Percentiles rank a stretch among this genome's conserved stretches.
Conservation (phyloP, 2,888 invertebrate genomes). For the Archips crataeganus region DNA sequence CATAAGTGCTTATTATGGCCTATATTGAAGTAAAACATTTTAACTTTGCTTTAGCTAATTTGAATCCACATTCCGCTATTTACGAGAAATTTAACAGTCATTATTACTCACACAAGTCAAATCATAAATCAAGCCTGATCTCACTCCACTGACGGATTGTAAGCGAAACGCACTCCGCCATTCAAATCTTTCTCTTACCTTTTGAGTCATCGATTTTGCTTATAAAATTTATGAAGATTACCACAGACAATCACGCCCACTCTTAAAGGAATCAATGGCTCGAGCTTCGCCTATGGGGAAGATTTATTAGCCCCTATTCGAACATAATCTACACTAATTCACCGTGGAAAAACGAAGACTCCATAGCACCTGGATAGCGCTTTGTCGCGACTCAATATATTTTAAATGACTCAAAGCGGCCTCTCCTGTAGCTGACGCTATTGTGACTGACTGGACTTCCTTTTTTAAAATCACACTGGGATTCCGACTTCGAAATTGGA, state of each 20-base stretch:
- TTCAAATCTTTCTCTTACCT: conserved; percentile 50
- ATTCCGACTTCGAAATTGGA: conserved; percentile 46
- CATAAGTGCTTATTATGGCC: too few relatives aligned
- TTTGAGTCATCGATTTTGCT: conserved; percentile 64
- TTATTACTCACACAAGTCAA: conserved; percentile 45
- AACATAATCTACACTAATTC: conserved; percentile 82
- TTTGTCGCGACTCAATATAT: conserved; percentile 82
- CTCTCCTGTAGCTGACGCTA: conserved; percentile 67
- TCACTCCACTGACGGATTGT: conserved; percentile 62
- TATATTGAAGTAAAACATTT: too few relatives aligned
- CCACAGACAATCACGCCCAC: conserved; percentile 75
- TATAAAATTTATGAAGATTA: conserved; percentile 81
- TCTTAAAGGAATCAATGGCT: conserved; percentile 75
- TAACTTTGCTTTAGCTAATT: background rate
- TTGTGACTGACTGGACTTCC: conserved; percentile 77
- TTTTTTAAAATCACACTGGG: conserved; percentile 68
- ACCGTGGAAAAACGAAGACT: conserved; percentile 78
- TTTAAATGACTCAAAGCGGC: conserved; percentile 79
- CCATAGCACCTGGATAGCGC: conserved; percentile 75
- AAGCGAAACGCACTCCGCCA: conserved; percentile 56
- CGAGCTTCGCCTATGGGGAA: conserved; percentile 59
- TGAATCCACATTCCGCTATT: background rate
- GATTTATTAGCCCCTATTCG: conserved; percentile 83
- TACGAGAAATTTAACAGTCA: conserved; percentile 48
- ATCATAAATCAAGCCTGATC: conserved; percentile 60